Evolutionary conservation across 1,140 invertebrate genomes (phyloP).

Genomic region (Coptotermes formosanus): DNA sequence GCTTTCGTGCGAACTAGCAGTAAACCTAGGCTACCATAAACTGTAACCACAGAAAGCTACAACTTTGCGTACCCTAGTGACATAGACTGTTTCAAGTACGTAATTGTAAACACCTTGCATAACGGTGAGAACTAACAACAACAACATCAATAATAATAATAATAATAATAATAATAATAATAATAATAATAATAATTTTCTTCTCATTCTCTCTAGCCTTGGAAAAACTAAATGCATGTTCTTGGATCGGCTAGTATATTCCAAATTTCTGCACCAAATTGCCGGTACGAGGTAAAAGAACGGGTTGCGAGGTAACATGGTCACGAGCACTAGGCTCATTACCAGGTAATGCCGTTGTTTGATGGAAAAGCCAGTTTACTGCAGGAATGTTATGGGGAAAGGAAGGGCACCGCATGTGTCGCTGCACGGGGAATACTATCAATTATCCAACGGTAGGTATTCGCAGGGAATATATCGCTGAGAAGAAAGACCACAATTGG

Average conservation of each 20-base stretch:
- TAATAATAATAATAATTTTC: no score
- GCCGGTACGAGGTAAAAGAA: not conserved
- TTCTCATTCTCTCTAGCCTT: no score
- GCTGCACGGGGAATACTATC: not conserved
- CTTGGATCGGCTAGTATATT: not conserved
- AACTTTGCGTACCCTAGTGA: no score
- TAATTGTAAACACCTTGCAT: no score
- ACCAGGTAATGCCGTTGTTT: not conserved
- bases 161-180: no score
- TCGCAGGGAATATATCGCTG: not conserved
- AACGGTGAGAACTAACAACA: no score
- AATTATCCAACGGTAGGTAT: not conserved
- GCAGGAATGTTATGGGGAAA: not conserved
- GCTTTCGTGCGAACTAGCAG: no score
- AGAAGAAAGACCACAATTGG: not conserved
- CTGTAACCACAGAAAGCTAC: no score
- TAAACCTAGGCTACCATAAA: no score
- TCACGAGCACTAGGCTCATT: not conserved
- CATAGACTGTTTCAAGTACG: no score
- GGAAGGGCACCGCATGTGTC: not conserved
- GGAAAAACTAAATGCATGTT: not conserved
- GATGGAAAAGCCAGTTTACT: not conserved
- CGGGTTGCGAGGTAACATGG: not conserved
- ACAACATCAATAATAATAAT: no score
- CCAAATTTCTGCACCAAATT: not conserved